These are phyloP conservation scores for Epirrhoe alternata DNA, from an alignment of 2,888 invertebrate species.

Conservation along the genomic window DNA sequence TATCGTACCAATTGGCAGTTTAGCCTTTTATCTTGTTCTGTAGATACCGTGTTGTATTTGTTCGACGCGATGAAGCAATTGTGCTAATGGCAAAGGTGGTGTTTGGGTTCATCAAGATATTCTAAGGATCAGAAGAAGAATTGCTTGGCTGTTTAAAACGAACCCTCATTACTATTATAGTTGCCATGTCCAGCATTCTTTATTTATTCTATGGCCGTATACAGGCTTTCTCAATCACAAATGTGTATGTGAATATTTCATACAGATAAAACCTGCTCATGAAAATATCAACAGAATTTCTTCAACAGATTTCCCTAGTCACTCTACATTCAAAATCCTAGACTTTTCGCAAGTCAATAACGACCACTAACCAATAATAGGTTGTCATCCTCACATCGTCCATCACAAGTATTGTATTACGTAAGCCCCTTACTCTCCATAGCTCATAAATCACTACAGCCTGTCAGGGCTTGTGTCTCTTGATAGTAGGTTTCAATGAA, in stretches of 20 bases:
- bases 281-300: background rate
- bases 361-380: constrained; percentile 64
- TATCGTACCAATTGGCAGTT: constrained; percentile 29
- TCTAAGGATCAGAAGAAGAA: too few relatives aligned
- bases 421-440: constrained; percentile 43
- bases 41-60: background rate
- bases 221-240: too few relatives aligned
- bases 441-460: constrained; percentile 69
- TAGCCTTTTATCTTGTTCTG: background rate
- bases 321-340: constrained; percentile 25
- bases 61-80: background rate
- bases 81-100: background rate
- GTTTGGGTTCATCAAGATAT: too few relatives aligned
- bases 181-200: too few relatives aligned
- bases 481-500: constrained; percentile 4
- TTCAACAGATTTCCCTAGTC: constrained; percentile 5
- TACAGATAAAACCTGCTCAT: background rate
- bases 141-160: background rate
- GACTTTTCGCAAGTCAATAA: constrained; percentile 46
- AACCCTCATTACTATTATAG: too few relatives aligned
- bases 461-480: constrained; percentile 45
- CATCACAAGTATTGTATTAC: constrained; percentile 67
- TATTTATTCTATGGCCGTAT: too few relatives aligned
- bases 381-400: constrained; percentile 59
- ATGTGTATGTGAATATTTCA: too few relatives aligned